Evolutionary conservation across 30 jellyfish, hydroid and myxozoan genomes (phyloP).

Genomic region (Mastigias papua): DNA sequence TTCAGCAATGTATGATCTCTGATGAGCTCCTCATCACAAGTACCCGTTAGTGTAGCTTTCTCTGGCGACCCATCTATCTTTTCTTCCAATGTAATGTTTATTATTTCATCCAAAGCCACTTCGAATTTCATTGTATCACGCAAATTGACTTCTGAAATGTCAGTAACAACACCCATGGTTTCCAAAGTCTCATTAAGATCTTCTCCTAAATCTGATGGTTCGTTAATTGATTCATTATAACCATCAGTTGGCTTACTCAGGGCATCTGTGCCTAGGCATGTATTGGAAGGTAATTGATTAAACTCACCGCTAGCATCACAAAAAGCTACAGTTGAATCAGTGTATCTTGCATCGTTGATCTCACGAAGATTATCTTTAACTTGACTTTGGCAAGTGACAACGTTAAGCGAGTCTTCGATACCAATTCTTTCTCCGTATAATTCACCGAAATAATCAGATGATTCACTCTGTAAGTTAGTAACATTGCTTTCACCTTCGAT

Average conservation of each 20-base stretch:
- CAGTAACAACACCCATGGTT: background rate
- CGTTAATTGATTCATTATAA: constrained; percentile 9
- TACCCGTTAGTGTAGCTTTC: background rate
- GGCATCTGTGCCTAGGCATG: background rate
- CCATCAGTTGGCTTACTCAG: constrained; percentile 32
- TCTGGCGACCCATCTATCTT: background rate
- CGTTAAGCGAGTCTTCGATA: background rate
- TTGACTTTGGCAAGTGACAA: background rate
- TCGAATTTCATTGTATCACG: background rate
- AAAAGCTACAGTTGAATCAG: background rate
- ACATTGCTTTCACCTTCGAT: constrained; percentile 3
- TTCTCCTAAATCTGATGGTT: background rate
- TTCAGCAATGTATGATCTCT: background rate
- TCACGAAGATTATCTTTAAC: background rate
- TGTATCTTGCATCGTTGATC: constrained; percentile 45
- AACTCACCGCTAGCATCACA: background rate
- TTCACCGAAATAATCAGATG: constrained; percentile 37
- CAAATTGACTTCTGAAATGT: background rate
- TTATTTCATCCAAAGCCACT: background rate
- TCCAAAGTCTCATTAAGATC: background rate
- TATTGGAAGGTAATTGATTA: background rate
- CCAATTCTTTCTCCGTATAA: background rate
- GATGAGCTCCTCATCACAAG: background rate
- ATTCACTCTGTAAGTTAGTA: constrained; percentile 31
- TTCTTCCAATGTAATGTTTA: background rate